phyloP scores from a whole-genome alignment of 2,113 vertebrate genomes.

The Dermatemys mawii region DNA sequence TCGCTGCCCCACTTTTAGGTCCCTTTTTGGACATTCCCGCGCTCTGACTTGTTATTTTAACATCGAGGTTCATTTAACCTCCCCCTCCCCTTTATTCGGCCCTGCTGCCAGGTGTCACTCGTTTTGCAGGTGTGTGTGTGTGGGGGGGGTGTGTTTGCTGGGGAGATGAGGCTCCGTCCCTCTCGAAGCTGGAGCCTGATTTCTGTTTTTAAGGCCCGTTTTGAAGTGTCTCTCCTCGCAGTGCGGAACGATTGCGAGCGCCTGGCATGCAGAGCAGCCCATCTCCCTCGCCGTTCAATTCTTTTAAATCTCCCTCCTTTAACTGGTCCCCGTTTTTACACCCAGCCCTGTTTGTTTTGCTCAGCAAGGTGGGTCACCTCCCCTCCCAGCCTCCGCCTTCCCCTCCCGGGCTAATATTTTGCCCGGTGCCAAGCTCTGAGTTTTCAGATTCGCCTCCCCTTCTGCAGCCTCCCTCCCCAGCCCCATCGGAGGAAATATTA shows the following conservation, averaged over 20 bases:
- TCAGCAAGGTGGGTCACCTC: not conserved
- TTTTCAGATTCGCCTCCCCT: slow-evolving; percentile 10
- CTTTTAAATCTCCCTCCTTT: slow-evolving; percentile 28
- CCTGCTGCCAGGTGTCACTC: not conserved
- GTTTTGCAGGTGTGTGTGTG: too few species aligned
- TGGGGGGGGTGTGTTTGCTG: too few species aligned
- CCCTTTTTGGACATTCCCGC: not conserved
- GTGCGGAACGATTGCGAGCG: not conserved
- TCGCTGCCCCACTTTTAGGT: not conserved
- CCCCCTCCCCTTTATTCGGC: not conserved
- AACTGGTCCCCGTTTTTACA: not conserved
- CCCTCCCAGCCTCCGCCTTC: too few species aligned
- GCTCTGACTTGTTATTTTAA: not conserved
- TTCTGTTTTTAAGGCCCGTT: not conserved
- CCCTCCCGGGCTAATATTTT: not conserved
- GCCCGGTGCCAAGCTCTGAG: not conserved
- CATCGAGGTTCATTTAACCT: not conserved
- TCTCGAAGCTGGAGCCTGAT: not conserved
- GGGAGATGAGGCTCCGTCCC: too few species aligned
- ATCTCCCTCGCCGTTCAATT: not conserved
- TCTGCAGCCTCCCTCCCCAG: slow-evolving; percentile 19
- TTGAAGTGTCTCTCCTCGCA: not conserved
- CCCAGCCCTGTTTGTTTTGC: not conserved
- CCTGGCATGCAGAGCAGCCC: not conserved
- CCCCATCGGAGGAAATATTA: slow-evolving; percentile 58